Evolutionary conservation across 1,140 invertebrate species (phyloP).

Genomic region (Manduca sexta): DNA sequence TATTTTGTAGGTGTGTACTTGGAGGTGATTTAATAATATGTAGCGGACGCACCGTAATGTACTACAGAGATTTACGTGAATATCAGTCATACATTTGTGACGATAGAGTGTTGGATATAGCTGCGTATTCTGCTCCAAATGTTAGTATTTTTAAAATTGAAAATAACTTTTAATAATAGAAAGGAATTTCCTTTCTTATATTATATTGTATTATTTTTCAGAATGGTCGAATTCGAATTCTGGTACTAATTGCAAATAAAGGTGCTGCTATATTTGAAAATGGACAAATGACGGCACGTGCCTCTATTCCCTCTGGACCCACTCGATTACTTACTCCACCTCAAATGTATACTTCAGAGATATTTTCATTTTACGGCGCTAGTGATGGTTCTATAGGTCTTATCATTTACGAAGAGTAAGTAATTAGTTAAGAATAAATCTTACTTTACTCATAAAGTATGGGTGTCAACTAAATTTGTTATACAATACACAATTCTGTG

Average conservation of each 20-base stretch:
- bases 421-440: too few species aligned
- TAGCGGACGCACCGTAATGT: conserved; percentile 51
- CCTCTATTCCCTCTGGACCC: conserved; percentile 41
- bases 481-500: too few species aligned
- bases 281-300: conserved; percentile 38
- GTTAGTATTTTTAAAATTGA: conserved; percentile 37
- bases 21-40: conserved; percentile 55
- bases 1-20: conserved; percentile 40
- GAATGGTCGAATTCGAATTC: conserved; percentile 43
- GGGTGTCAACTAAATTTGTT: too few species aligned
- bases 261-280: conserved; percentile 50
- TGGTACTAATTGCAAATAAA: conserved; percentile 56
- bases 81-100: conserved; percentile 51
- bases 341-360: conserved; percentile 24
- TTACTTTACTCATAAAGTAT: too few species aligned
- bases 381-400: conserved; percentile 60
- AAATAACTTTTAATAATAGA: neutral
- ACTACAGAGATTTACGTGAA: conserved; percentile 53
- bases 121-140: conserved; percentile 53
- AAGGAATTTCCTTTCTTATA: neutral
- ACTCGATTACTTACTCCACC: conserved; percentile 39
- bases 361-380: conserved; percentile 53
- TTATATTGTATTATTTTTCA: conserved; percentile 11
- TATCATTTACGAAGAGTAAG: conserved; percentile 50
- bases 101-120: conserved; percentile 56